A percentile compares a stretch with the other conserved stretches of the same genome.
These are phyloP conservation scores for Lethenteron camtschaticum DNA, from an alignment of 2,113 vertebrate species.

Conservation along the genomic window DNA sequence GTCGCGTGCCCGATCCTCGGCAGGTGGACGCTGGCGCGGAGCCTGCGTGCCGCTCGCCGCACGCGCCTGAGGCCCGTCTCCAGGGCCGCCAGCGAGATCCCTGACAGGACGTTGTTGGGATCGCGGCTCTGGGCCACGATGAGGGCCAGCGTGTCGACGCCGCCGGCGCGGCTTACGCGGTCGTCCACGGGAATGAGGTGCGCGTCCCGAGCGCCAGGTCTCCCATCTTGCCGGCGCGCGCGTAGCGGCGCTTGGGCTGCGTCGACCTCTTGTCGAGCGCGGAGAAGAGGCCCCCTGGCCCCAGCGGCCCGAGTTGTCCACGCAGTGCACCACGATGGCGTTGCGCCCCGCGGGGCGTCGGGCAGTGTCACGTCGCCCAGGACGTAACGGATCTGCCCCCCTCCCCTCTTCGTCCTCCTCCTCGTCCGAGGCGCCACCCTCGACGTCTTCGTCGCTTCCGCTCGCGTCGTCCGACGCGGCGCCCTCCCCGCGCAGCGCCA, in stretches of 20 bases:
- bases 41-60: conserved; percentile 27
- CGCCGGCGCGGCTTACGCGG: too few relatives aligned
- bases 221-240: conserved; percentile 62
- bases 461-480: neutral
- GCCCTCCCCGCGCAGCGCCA: neutral
- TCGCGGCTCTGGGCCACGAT: conserved; percentile 59
- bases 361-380: conserved; percentile 71
- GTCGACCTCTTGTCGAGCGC: conserved; percentile 49
- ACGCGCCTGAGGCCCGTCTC: conserved; percentile 63
- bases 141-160: conserved; percentile 32
- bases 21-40: conserved; percentile 50
- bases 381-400: conserved; percentile 32
- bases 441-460: conserved; percentile 25
- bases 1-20: conserved; percentile 66
- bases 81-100: conserved; percentile 46
- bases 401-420: conserved; percentile 18
- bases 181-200: conserved; percentile 63
- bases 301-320: conserved; percentile 68
- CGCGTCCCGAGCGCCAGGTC: conserved; percentile 53
- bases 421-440: conserved; percentile 21
- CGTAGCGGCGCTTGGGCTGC: conserved; percentile 46
- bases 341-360: conserved; percentile 28
- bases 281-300: conserved; percentile 67
- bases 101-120: conserved; percentile 42
- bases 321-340: conserved; percentile 56